These are phyloP conservation scores for Zophobas atratus DNA, from an alignment of 1,140 invertebrate species.

Conservation along the genomic window DNA sequence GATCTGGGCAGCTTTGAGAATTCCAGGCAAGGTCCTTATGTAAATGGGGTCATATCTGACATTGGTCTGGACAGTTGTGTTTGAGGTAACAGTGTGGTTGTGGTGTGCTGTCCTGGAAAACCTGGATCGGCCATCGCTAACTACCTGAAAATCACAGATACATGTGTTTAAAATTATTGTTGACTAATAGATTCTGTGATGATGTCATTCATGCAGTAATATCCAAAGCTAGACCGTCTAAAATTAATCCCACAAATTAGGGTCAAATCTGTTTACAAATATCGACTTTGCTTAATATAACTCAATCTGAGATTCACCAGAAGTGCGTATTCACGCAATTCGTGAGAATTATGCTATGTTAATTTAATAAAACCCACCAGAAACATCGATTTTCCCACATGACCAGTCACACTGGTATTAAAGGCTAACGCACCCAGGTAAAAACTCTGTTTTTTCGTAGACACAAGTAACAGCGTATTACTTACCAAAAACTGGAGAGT, in stretches of 20 bases:
- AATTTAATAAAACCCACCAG: background rate
- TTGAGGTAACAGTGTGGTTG: conserved; percentile 78
- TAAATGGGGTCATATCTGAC: conserved; percentile 83
- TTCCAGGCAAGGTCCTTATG: conserved; percentile 80
- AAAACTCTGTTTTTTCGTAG: too few relatives aligned
- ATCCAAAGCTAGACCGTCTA: background rate
- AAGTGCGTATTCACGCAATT: background rate
- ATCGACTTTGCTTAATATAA: background rate
- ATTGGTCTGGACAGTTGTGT: conserved; percentile 78
- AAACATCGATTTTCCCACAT: conserved; percentile 22
- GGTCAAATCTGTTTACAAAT: conserved; percentile 17
- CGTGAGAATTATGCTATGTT: background rate
- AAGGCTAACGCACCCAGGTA: background rate
- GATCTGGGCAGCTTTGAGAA: conserved; percentile 84
- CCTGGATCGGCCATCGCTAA: conserved; percentile 74
- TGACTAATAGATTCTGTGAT: conserved; percentile 8
- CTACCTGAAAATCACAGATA: conserved; percentile 14
- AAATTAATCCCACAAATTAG: conserved; percentile 17
- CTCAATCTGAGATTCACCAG: background rate
- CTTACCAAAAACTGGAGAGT: background rate
- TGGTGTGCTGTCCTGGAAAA: conserved; percentile 79
- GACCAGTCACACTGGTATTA: background rate
- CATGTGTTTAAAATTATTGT: conserved; percentile 2
- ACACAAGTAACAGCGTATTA: background rate
- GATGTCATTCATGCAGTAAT: conserved; percentile 16